Base-by-base conservation (phyloP, 1,140 invertebrate genomes). In the Chrysomallon squamiferum region DNA sequence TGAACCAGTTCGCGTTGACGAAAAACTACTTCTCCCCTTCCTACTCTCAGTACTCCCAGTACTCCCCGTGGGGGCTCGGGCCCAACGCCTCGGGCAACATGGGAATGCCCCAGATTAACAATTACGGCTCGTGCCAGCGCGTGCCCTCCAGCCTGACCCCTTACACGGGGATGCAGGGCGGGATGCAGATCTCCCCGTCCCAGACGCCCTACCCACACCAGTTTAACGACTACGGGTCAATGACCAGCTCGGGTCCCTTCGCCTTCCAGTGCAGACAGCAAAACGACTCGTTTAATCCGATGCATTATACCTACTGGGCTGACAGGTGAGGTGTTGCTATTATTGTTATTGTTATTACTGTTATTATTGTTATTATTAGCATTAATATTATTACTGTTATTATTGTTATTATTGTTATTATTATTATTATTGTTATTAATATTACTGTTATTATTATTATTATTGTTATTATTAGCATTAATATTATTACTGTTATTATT, bases 221-320 rank as follows among this genome's bases (percentile, higher is more conserved):
- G 62, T 65, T 79, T 18, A 75, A 76, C 32, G 78, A 81, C 63
- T 77, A 81, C 62, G 65, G 72, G 15, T 68, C 77, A 15, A 62
- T 76, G 38, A 64, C 73, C 20, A 57, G 62, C 50, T 66, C 71
- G 2, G 56, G 60, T 7, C 67, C 79, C 4, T 79, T 82, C 22
- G 63, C 76, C 30, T 81, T 82, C 65, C 71, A 76, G 30, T 81
- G 75, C 59, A 68, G 77, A 59, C 78, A 80, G 64, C 80, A 82
- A 61, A 73, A 67, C 27, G 77, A 79, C 18, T 69, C 74, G 35
- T 66, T 66, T 45, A 65, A 49, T 25, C 74, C 77, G 5, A 69
- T 80, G 54, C 77, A 79, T 58, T 81, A 81, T 57, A 66, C 76
- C 11, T 82, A 82, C 65, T 82, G 80, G 80, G 68, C 72, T 3